Percentiles rank a stretch among this genome's conserved stretches.
phyloP scores from a whole-genome alignment of 2,888 invertebrate genomes.

The Rhorus exstirpatorius region DNA sequence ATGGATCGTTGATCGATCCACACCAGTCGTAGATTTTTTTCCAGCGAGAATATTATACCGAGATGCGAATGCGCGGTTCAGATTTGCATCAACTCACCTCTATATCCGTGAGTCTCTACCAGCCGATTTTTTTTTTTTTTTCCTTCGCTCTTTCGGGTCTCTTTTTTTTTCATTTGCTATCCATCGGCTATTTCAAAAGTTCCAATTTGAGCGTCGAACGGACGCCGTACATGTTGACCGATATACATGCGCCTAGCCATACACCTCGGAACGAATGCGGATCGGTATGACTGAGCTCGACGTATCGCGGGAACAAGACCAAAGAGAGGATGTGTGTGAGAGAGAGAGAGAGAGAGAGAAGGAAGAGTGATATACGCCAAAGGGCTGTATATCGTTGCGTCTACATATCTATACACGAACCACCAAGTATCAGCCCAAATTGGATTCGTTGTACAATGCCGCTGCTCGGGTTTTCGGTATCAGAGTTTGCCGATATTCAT shows the following conservation, averaged over 20 bases:
- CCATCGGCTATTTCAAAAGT: conserved; percentile 19
- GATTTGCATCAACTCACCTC: too few relatives aligned
- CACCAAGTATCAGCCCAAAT: conserved; percentile 52
- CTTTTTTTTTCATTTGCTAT: not conserved
- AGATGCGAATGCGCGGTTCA: too few relatives aligned
- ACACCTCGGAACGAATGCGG: conserved; percentile 43
- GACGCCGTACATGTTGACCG: conserved; percentile 16
- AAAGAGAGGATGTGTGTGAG: not conserved
- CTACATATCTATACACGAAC: conserved; percentile 27
- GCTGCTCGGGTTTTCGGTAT: conserved; percentile 32
- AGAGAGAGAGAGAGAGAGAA: conserved; percentile 24
- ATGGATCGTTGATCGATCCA: too few relatives aligned
- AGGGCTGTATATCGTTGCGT: conserved; percentile 35
- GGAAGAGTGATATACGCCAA: conserved; percentile 34
- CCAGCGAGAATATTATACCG: too few relatives aligned
- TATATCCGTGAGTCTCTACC: too few relatives aligned
- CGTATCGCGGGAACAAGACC: conserved; percentile 6
- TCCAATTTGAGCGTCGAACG: conserved; percentile 16
- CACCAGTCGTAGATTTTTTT: too few relatives aligned
- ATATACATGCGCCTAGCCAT: not conserved
- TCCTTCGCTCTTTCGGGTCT: not conserved
- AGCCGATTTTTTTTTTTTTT: conserved; percentile 7
- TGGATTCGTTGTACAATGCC: conserved; percentile 59
- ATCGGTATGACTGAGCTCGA: conserved; percentile 23
- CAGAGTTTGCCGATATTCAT: not conserved